Evolutionary conservation across 37 sponge, comb jelly and placozoan genomes (phyloP).

Genomic region (Ephydatia muelleri): DNA sequence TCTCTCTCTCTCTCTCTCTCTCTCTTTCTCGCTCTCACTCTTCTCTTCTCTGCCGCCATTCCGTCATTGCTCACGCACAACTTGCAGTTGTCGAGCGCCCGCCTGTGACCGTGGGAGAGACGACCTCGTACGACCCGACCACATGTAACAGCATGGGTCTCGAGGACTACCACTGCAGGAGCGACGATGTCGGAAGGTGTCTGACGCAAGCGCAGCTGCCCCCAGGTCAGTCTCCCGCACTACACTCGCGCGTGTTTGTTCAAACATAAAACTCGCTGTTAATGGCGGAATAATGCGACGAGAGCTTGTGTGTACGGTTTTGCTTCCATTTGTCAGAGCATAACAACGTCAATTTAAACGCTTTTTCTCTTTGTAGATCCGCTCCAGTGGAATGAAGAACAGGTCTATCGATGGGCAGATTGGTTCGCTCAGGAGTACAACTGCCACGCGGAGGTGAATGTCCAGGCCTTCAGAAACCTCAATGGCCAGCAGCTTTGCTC

Average conservation of each 20-base stretch:
- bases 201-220: conserved; percentile 47
- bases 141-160: conserved; percentile 10
- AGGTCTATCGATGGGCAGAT: conserved; percentile 41
- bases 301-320: neutral
- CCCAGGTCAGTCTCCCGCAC: conserved; percentile 27
- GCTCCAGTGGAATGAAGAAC: conserved; percentile 54
- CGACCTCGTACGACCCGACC: conserved; percentile 32
- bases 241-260: too few species aligned
- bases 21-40: conserved; percentile 5
- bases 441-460: conserved; percentile 23
- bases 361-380: conserved; percentile 37
- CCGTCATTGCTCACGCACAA: neutral
- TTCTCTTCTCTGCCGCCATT: neutral
- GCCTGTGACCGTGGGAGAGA: conserved; percentile 54
- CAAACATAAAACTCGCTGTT: too few species aligned
- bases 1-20: conserved; percentile 5
- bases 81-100: conserved; percentile 24
- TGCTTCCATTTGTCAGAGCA: neutral
- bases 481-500: conserved; percentile 52
- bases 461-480: conserved; percentile 16
- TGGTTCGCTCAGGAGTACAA: conserved; percentile 45
- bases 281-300: neutral
- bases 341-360: neutral
- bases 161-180: neutral
- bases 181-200: conserved; percentile 30